Evolutionary conservation across 2,113 vertebrate species (phyloP), one percentile per base, ranked within the genome.

Genomic region (Oncorhynchus mykiss): DNA sequence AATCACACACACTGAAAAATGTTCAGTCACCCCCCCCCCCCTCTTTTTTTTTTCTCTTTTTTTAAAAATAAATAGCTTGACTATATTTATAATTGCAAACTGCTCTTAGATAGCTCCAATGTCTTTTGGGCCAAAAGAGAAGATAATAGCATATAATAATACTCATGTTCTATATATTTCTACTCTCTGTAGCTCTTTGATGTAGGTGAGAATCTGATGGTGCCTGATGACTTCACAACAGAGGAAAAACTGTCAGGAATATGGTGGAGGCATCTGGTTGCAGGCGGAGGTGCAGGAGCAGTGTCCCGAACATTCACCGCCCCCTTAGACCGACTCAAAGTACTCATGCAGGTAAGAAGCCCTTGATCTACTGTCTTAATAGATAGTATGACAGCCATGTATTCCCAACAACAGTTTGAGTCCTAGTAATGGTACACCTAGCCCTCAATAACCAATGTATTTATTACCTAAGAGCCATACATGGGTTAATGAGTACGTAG

Each of bases 211-310:
- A 98, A 96, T 83, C 84, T 99, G 85, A 95, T 96, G 0, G 96
- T 99, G 1, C 98, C 97, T 0, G 98, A 99, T 77, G 98, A 99
- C 72, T 99, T 99, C 92, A 98, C 97, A 0, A 87, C 93, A 14
- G 96, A 99, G 80, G 98, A 99, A 89, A 96, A 94, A 78, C 94
- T 93, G 87, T 98, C 95, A 0, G 98, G 98, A 4, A 96, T 98
- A 96, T 99, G 95, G 97, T 99, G 97, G 98, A 93, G 97, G 27
- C 97, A 99, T 78, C 92, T 99, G 77, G 97, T 97, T 18, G 97
- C 98, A 2, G 98, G 98, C 29, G 98, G 97, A 4, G 96, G 93
- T 67, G 98, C 98, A 0, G 98, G 98, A 16, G 96, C 94, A 0
- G 95, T 99, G 39, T 99, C 98, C 2, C 94, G 98, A 73, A 98